These are phyloP conservation scores for Platycheirus albimanus DNA, from an alignment of 2,888 invertebrate genomes.

Conservation along the genomic window DNA sequence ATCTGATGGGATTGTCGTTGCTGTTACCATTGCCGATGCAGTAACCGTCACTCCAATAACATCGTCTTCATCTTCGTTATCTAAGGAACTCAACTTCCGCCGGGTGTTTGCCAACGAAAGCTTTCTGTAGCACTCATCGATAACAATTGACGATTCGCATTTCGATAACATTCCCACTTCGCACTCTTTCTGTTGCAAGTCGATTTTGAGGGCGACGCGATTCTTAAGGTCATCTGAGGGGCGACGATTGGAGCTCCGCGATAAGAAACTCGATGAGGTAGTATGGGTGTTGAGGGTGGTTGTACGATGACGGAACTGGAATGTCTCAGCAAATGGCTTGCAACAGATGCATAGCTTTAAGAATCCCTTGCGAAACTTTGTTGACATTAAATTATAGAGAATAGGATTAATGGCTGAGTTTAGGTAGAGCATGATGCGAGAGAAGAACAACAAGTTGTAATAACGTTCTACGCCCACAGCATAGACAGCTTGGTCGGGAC, in stretches of 20 bases:
- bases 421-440: slow-evolving; percentile 92
- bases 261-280: slow-evolving; percentile 85
- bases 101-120: slow-evolving; percentile 57
- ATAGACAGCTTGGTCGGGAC: slow-evolving; percentile 87
- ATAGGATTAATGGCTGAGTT: slow-evolving; percentile 96
- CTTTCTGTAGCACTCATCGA: slow-evolving; percentile 68
- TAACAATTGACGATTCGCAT: slow-evolving; percentile 53
- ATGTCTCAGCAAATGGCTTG: slow-evolving; percentile 72
- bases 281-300: slow-evolving; percentile 85
- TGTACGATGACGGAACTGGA: slow-evolving; percentile 78
- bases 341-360: slow-evolving; percentile 86
- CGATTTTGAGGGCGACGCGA: slow-evolving; percentile 54
- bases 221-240: slow-evolving; percentile 82
- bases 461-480: slow-evolving; percentile 90
- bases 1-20: slow-evolving; percentile 32
- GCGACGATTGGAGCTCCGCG: slow-evolving; percentile 85
- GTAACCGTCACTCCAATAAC: slow-evolving; percentile 32
- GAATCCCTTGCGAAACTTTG: slow-evolving; percentile 93
- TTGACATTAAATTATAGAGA: slow-evolving; percentile 95
- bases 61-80: slow-evolving; percentile 60
- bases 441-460: slow-evolving; percentile 92
- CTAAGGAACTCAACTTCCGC: slow-evolving; percentile 59
- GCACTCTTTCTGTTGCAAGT: slow-evolving; percentile 55
- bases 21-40: too few species aligned
- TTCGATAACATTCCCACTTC: slow-evolving; percentile 67